Evolutionary conservation across 2,797 vertebrate genomes (phyloP), one percentile per base, ranked within the genome.

Genomic region (Loris lydekkerianus): DNA sequence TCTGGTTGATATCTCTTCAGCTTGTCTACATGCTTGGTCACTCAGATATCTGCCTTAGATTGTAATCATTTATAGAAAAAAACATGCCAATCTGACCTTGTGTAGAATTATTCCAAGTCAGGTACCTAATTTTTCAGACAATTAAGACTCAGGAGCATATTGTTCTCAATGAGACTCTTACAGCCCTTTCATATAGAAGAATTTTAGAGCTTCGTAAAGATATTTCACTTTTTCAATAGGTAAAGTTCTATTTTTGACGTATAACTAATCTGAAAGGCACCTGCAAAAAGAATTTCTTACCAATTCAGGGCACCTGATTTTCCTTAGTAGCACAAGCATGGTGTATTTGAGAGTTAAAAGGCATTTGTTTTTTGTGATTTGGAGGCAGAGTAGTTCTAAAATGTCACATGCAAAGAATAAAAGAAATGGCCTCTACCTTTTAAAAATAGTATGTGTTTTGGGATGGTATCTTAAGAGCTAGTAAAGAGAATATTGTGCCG

Each of bases 151-250:
- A 73, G 56, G n/a, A 46, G 6, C 7, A 17, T 53, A 73, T 91
- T 93, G 27, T 88, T 76, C 37, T 34, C n/a, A 92, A n/a, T 5
- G 37, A 75, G 56, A 85, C 40, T 40, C 31, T 31, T 27, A 27
- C 0, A 40, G 25, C 2, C n/a, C n/a, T 61, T 89, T 86, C 49
- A 20, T 56, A 46, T 23, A 37, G 10, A 60, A 92, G 18, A 67
- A 80, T 86, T 86, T 75, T 40, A 84, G 31, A 46, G 78, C 53
- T 95, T 91, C 23, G 29, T 75, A 89, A 83, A 56, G 25, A 46
- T 18, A 23, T 18, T 92, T 86, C 21, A 69, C 31, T 77, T 70
- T 95, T 91, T 89, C 70, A 96, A 78, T 40, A 86, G 86, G 20
- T 73, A 21, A 34, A 70, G 20, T 43, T 86, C 69, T 93, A 49